phyloP scores from a whole-genome alignment of 2,113 vertebrate species.

The Spizaetus ornatus region DNA sequence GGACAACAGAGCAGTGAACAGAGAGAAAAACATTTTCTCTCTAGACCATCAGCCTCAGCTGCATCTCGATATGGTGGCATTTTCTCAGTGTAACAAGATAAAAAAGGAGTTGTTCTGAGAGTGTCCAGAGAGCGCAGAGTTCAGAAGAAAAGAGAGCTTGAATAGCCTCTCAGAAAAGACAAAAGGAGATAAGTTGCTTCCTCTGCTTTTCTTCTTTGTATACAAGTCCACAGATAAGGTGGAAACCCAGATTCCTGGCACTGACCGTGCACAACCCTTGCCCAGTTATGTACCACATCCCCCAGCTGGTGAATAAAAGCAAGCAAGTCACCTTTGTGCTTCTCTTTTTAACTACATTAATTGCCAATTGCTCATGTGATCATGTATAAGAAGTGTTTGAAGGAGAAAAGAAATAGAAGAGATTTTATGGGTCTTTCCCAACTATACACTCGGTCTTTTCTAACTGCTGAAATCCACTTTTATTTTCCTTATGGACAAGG shows the following conservation, averaged over 20 bases:
- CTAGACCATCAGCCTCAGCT: not conserved
- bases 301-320: not conserved
- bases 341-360: not conserved
- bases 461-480: not conserved
- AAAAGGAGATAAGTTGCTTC: not conserved
- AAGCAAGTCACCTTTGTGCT: not conserved
- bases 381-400: not conserved
- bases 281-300: accelerated
- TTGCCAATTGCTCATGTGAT: not conserved
- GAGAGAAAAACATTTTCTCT: not conserved
- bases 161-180: not conserved
- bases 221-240: not conserved
- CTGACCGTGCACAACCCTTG: not conserved
- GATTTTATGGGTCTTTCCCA: not conserved
- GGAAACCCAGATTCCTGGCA: not conserved
- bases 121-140: not conserved
- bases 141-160: not conserved
- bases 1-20: too few relatives aligned
- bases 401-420: not conserved
- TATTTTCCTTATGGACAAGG: not conserved
- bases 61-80: not conserved
- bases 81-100: not conserved
- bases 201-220: not conserved
- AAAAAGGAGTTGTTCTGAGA: not conserved
- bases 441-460: not conserved